phyloP scores from a whole-genome alignment of 2,888 invertebrate species.

The Harmothoe impar region DNA sequence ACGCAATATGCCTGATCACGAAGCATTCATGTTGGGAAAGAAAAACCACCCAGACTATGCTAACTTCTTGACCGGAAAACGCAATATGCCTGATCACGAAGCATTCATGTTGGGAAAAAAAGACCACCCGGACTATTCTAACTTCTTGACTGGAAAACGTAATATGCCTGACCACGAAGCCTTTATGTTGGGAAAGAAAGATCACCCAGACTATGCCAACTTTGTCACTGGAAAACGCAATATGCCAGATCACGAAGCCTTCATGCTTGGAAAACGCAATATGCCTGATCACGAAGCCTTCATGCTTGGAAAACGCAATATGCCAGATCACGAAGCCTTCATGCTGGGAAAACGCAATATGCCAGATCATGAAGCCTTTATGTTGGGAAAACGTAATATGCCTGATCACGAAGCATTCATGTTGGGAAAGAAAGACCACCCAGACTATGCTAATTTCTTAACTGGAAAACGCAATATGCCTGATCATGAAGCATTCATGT shows the following conservation, averaged over 20 bases:
- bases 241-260: background rate
- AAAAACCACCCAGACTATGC: background rate
- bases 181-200: constrained; percentile 55
- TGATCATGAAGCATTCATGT: background rate
- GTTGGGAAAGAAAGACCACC: constrained; percentile 16
- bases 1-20: background rate
- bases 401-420: background rate
- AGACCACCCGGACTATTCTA: background rate
- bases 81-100: background rate
- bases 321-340: background rate
- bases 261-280: background rate
- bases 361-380: constrained; percentile 3
- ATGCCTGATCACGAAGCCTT: background rate
- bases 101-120: constrained; percentile 42
- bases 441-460: constrained; percentile 4
- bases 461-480: constrained; percentile 37
- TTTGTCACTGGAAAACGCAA: background rate
- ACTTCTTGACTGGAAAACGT: background rate
- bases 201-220: background rate
- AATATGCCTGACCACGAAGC: background rate
- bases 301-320: constrained; percentile 27
- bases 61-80: background rate
- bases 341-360: constrained; percentile 8
- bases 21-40: background rate
- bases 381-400: background rate